These are phyloP conservation scores for Keiferia lycopersicella DNA, from an alignment of 2,888 invertebrate species.

Conservation along the genomic window DNA sequence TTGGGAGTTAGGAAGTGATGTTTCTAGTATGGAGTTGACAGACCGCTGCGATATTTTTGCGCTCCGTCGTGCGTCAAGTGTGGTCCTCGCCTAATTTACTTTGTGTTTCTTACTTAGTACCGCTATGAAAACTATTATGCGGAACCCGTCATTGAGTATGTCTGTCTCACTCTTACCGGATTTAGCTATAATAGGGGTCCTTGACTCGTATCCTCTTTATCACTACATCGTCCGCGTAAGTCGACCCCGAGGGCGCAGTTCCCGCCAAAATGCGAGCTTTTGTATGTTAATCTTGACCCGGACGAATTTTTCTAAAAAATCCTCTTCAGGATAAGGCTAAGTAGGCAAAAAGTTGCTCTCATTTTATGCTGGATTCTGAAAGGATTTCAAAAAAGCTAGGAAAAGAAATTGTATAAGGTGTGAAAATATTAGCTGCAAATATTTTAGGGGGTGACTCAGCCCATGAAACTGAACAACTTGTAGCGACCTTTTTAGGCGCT, in stretches of 20 bases:
- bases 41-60: no score
- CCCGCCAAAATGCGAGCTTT: constrained; percentile 7
- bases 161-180: not conserved
- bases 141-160: not conserved
- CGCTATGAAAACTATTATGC: not conserved
- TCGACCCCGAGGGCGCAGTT: constrained; percentile 9
- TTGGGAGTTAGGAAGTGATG: no score
- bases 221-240: constrained; percentile 1
- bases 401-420: no score
- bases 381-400: no score
- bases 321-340: constrained; percentile 11
- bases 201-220: constrained; percentile 13
- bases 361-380: not conserved
- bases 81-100: no score
- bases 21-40: no score
- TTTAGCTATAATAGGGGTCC: not conserved
- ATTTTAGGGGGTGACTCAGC: no score
- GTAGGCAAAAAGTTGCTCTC: not conserved
- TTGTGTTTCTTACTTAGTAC: no score
- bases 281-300: constrained; percentile 19
- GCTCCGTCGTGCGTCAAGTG: no score
- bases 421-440: no score
- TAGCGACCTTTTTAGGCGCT: no score
- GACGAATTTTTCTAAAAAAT: not conserved
- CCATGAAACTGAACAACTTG: no score